Base-by-base conservation (phyloP, 1,140 invertebrate species). In the Caligus rogercresseyi region DNA sequence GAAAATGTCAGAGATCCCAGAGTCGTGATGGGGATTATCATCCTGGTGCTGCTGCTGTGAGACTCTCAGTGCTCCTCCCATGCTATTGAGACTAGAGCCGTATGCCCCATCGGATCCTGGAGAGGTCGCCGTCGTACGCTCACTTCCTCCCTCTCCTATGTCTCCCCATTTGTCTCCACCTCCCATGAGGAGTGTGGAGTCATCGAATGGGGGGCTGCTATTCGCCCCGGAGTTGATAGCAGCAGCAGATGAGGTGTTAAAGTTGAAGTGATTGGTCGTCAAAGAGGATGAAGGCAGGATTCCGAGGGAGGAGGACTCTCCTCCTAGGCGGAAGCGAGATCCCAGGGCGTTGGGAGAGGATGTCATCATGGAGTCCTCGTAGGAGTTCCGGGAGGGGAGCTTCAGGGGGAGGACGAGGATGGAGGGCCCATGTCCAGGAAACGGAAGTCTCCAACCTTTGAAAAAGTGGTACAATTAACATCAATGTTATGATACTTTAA, bases 121-220 rank as follows among this genome's bases (percentile, higher is more conserved):
- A 15, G 60, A 60, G n/a, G 21, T 43, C 31, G 19, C 54, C 79
- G 80, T 52, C 79, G 73, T 60, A 77, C 79, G 68, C 72, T 55
- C 51, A 26, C 64, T 65, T 77, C 82, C 43, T 76, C 78, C 67
- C 83, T 80, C 0, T 78, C 80, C 67, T 80, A 79, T 2, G 75
- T 76, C 18, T 79, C 78, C 13, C 80, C 81, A 69, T 78, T 76
- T 18, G 79, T 79, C 66, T 78, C 74, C 1, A 74, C 77, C 62
- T 75, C 73, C 72, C 71, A 72, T 69, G 18, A 75, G 66, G 19
- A 73, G n/a, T n/a, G n/a, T 68, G 63, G 71, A 69, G 64, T 78
- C 76, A 55, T 78, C 74, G 31, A 74, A 67, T 11, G 75, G 75
- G 11, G 79, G 75, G 65, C 76, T 80, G 52, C 74, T 74, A 61